Base-by-base conservation (phyloP, 2,888 invertebrate genomes). In the Halocaridina rubra region DNA sequence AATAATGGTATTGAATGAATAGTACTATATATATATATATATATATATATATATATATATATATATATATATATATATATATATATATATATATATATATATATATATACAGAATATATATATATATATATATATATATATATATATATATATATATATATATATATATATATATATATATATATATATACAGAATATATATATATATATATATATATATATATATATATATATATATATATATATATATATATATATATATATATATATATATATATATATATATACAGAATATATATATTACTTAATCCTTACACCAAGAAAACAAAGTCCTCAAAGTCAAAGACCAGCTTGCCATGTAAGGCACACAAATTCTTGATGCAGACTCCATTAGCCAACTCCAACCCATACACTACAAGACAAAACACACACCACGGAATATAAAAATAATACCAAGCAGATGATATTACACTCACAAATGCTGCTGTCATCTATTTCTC, bases 201-300 rank as follows among this genome's bases (percentile, higher is more conserved):
- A 59, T 76, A 61, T 76, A 75, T 57, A 75, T 75, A 75, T 75
- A 75, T 57, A 53, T 57, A 53, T 75, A 53, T 75, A 53, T 53
- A 75, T 75, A 75, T 29, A 75, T 53, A 75, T 75, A 53, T 75
- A 71, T 71, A 71, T 71, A 71, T 32, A 71, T 71, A 71, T 32
- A 71, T 71, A 71, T 71, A 71, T 71, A 71, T 71, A 71, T 71
- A 71, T 71, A 71, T 71, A 71, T 33, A 71, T 71, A 71, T 71
- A 71, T 71, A 30, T 71, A 71, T 71, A 39, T 74, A 46, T 46
- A 32, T 33, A 32, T 71, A 32, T 71, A 32, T 71, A 32, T 53
- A 75, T 53, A 57, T 53, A 75, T 75, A 75, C n/a, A 75, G 24
- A 75, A 75, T n/a, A n/a, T n/a, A n/a, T n/a, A n/a, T n/a, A n/a